Evolutionary conservation across 2,888 invertebrate species (phyloP), one percentile per base, ranked within the genome.

Genomic region (Leucophora obtusa): DNA sequence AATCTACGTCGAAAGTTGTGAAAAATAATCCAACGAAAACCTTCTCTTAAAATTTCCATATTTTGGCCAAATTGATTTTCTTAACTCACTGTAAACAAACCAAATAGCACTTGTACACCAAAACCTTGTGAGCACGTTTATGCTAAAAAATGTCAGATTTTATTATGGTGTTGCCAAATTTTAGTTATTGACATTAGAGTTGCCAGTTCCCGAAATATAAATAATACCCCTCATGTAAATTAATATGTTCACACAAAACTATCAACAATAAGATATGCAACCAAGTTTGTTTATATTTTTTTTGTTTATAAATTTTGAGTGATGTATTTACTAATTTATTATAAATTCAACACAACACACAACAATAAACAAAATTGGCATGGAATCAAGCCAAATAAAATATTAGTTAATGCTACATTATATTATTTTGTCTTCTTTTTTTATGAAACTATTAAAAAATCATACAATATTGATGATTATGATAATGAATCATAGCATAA

Each of bases 251-350:
- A 38, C 38, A 11, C 38, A 38, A 38, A 38, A 38, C 38, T 14
- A 38, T 38, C 38, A 38, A 11, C 14, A 38, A 38, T 38, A 38
- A 11, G 10, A 38, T 11, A 38, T 10, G 11, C 38, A 11, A 6
- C 1, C 38, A 38, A 38, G 38, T 60, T 60, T 43, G n/a, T 60
- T 38, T 28, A 11, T 50, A 15, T 15, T 43, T 56, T 43, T 59
- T 56, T 43, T 59, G 33, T 59, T 33, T 33, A 21, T 35, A 28
- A 28, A 11, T 28, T n/a, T 28, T 50, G 56, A 59, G 28, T 70
- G 58, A 70, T 70, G 51, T 70, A 35, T 59, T 53, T 53, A 70
- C 62, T 60, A 70, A 60, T 62, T 71, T 62, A 58, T 72, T 63
- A 65, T 50, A 56, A 65, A 72, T 72, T 65, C 72, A 72, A 65